Evolutionary conservation across 2,113 vertebrate species (phyloP).

Genomic region (Myotis brandtii): DNA sequence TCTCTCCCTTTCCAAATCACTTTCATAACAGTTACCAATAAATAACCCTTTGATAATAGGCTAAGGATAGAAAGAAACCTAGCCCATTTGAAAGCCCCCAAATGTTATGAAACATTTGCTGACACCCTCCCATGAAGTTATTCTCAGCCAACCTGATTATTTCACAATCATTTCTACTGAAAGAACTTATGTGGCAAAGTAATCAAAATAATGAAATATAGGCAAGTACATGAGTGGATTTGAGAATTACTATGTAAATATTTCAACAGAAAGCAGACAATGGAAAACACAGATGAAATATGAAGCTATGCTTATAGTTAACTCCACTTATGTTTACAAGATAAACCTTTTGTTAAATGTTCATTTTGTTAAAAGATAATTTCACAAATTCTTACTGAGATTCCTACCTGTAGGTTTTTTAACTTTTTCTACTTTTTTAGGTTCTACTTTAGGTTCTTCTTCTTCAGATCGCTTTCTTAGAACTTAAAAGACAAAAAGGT

Average conservation of each 20-base stretch:
- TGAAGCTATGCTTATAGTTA: slow-evolving; percentile 49
- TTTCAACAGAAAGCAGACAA: slow-evolving; percentile 68
- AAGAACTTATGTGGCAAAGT: background rate
- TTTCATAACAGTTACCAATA: slow-evolving; percentile 8
- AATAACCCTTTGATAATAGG: background rate
- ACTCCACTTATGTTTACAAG: slow-evolving; percentile 68
- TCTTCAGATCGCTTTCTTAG: slow-evolving; percentile 89
- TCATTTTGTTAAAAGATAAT: slow-evolving; percentile 52
- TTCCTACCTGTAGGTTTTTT: slow-evolving; percentile 90
- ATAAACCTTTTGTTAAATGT: slow-evolving; percentile 78
- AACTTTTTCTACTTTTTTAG: slow-evolving; percentile 87
- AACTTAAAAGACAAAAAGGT: slow-evolving; percentile 88
- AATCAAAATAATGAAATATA: background rate
- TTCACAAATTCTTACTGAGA: slow-evolving; percentile 54
- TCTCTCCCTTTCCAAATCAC: background rate
- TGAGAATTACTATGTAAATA: slow-evolving; percentile 45
- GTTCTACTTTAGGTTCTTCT: slow-evolving; percentile 87
- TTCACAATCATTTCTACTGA: background rate
- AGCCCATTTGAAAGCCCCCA: background rate
- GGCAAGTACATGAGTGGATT: background rate
- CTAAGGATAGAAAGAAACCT: background rate
- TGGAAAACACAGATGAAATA: slow-evolving; percentile 74
- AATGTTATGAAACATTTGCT: slow-evolving; percentile 6
- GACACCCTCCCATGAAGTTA: background rate
- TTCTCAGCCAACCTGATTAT: background rate